These are phyloP conservation scores for Epirrita christyi DNA, from an alignment of 2,888 invertebrate genomes.

Conservation along the genomic window DNA sequence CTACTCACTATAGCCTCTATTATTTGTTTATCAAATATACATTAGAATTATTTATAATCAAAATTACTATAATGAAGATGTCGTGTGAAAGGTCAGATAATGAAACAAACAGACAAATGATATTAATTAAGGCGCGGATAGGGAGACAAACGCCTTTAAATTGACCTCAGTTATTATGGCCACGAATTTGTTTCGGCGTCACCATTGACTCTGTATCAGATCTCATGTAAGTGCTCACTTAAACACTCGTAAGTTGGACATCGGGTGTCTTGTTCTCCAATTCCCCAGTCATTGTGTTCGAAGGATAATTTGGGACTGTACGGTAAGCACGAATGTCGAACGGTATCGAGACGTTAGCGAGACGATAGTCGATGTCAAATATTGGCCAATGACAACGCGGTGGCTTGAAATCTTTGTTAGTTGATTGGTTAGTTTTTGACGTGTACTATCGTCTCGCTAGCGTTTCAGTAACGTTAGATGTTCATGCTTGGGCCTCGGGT, in stretches of 20 bases:
- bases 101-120: slow-evolving; percentile 60
- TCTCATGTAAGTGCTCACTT: slow-evolving; percentile 66
- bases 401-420: too few relatives aligned
- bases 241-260: slow-evolving; percentile 55
- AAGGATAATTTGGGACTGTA: slow-evolving; percentile 11
- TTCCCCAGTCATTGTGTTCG: too few relatives aligned
- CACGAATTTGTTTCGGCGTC: slow-evolving; percentile 58
- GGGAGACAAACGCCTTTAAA: slow-evolving; percentile 68
- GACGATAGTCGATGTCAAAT: too few relatives aligned
- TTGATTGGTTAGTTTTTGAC: too few relatives aligned
- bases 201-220: slow-evolving; percentile 63
- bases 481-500: too few relatives aligned
- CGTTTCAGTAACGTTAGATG: too few relatives aligned
- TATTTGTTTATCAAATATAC: slow-evolving; percentile 82
- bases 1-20: slow-evolving; percentile 60
- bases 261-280: slow-evolving; percentile 8
- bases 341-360: too few relatives aligned
- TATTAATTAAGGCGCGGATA: slow-evolving; percentile 73
- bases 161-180: slow-evolving; percentile 64
- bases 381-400: too few relatives aligned
- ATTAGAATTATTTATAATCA: slow-evolving; percentile 69
- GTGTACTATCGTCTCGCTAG: too few relatives aligned
- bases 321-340: too few relatives aligned
- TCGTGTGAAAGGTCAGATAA: slow-evolving; percentile 77
- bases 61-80: slow-evolving; percentile 74